A percentile compares a stretch with the other conserved stretches of the same genome.
Conservation (phyloP, 2,888 invertebrate genomes). For the Horisme vitalbata region DNA sequence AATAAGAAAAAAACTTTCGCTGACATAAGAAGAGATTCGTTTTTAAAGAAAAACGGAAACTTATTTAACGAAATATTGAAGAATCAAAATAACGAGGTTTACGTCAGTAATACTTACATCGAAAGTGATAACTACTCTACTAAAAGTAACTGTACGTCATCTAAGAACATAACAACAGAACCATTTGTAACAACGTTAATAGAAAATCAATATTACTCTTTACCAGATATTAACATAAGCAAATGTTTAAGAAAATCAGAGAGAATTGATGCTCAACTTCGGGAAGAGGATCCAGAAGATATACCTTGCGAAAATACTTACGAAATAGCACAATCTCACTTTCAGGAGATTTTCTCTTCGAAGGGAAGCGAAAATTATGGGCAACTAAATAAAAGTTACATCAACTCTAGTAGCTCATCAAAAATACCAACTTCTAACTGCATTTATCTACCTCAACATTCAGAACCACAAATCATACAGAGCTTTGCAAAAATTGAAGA, state of each 20-base stretch:
- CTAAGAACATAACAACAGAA: constrained; percentile 76
- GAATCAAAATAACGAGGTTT: constrained; percentile 63
- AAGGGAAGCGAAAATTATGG: constrained; percentile 67
- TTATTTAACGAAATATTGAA: constrained; percentile 60
- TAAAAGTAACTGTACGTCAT: constrained; percentile 65
- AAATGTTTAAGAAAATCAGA: constrained; percentile 88
- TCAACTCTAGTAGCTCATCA: constrained; percentile 42
- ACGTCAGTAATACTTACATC: constrained; percentile 67
- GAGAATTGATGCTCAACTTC: constrained; percentile 87
- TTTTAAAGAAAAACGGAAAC: constrained; percentile 62
- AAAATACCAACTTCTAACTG: constrained; percentile 48
- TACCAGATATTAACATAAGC: constrained; percentile 87
- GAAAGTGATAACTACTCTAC: constrained; percentile 67
- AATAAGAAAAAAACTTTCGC: constrained; percentile 82
- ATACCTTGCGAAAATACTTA: constrained; percentile 71
- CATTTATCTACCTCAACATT: constrained; percentile 56
- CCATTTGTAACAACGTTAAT: constrained; percentile 78
- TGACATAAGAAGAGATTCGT: constrained; percentile 68
- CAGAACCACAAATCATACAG: constrained; percentile 62
- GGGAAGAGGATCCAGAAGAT: constrained; percentile 77
- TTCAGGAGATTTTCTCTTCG: constrained; percentile 63
- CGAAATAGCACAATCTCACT: constrained; percentile 72
- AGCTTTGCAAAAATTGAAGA: constrained; percentile 71
- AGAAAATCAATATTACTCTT: constrained; percentile 87
- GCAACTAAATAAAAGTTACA: constrained; percentile 64